A percentile compares a stretch with the other conserved stretches of the same genome.
These are phyloP conservation scores for Tinea trinotella DNA, from an alignment of 2,888 invertebrate species.

Conservation along the genomic window DNA sequence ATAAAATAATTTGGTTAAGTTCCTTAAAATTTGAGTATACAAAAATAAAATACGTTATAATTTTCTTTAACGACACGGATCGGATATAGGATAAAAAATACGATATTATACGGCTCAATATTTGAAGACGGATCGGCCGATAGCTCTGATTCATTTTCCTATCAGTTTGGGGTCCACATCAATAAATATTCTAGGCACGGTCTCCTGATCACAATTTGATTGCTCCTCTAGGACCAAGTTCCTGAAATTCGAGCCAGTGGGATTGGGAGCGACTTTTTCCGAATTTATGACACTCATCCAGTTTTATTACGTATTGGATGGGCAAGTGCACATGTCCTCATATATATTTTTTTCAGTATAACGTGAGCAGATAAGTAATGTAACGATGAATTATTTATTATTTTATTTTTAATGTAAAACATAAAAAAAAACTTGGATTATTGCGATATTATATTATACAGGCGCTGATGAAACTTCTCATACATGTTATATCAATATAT, in stretches of 20 bases:
- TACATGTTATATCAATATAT: no score
- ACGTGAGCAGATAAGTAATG: not conserved
- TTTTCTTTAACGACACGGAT: no score
- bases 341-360: not conserved
- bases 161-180: slow-evolving; percentile 1
- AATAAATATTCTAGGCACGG: slow-evolving; percentile 55
- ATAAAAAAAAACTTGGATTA: no score
- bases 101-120: not conserved
- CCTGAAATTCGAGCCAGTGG: slow-evolving; percentile 29
- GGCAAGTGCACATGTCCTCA: slow-evolving; percentile 53
- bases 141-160: slow-evolving; percentile 9
- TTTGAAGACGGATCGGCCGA: not conserved
- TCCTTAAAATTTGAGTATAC: no score
- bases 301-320: slow-evolving; percentile 61
- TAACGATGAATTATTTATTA: not conserved
- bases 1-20: no score
- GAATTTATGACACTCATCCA: slow-evolving; percentile 54
- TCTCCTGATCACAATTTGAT: slow-evolving; percentile 62
- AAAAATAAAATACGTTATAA: no score
- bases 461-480: no score
- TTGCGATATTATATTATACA: no score
- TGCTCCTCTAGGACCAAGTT: slow-evolving; percentile 30
- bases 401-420: not conserved
- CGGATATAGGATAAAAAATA: no score
- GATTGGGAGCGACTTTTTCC: slow-evolving; percentile 37